Base-by-base conservation (phyloP, 2,888 invertebrate species). In the Luffia ferchaultella region DNA sequence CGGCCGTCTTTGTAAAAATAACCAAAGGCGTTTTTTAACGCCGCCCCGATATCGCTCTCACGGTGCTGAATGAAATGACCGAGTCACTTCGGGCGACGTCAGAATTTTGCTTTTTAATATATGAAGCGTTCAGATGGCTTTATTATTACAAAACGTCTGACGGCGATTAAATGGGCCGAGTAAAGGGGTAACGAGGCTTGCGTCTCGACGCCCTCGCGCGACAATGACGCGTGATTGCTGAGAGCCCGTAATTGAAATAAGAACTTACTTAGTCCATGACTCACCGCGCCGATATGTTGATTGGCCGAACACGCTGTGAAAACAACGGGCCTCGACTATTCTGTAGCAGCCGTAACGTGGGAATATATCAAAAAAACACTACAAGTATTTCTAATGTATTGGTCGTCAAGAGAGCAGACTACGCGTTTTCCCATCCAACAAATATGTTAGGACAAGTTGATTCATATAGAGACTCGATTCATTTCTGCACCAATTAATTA, bases 141-240 rank as follows among this genome's bases (percentile, higher is more conserved):
- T 77, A 82, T 80, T 78, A 73, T 76, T 48, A 64, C 58, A 59
- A 58, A 61, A 58, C 65, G 73, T 71, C 68, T 70, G 76, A 75
- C 70, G 70, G 68, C 65, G 71, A 69, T n/a, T 74, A 69, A 51
- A 51, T 68, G 67, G 69, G 64, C 63, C 62, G 50, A 70, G 67
- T 68, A 64, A 60, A 69, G 67, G 63, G 66, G 61, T 60, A 68
- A 77, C 73, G 78, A 76, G 70, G 65, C 61, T 52, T 61, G 62
- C 65, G 62, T 65, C 67, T 71, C 62, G 65, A 67, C 68, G n/a
- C n/a, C n/a, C n/a, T n/a, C n/a, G n/a, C n/a, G 77, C 73, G 79
- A 83, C 82, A 82, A 83, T 82, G 70, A 77, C 59, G 62, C 70
- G 73, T 83, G 80, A 82, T 83, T 83, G 74, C 69, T 59, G 65